Conservation (phyloP, 2,113 vertebrate genomes). For the Paramormyrops kingsleyae region DNA sequence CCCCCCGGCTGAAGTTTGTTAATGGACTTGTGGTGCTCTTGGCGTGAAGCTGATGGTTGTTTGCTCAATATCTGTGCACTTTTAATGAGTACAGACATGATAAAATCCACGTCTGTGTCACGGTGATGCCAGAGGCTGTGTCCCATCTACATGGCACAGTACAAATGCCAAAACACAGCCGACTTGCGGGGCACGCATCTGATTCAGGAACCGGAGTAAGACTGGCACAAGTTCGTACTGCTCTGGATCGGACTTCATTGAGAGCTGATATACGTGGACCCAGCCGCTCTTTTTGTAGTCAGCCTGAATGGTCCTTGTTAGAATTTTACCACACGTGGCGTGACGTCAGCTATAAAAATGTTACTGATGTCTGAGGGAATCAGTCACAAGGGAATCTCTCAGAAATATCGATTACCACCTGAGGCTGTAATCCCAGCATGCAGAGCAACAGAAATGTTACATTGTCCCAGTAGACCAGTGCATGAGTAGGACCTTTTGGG, state of each 20-base stretch:
- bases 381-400: neutral
- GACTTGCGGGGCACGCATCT: neutral
- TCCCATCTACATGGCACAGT: neutral
- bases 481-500: neutral
- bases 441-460: neutral
- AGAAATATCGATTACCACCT: neutral
- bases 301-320: neutral
- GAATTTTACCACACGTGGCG: neutral
- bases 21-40: neutral
- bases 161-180: neutral
- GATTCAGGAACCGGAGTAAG: neutral
- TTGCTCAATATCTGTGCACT: conserved; percentile 10
- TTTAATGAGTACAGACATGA: neutral
- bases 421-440: neutral
- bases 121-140: neutral
- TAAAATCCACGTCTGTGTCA: neutral
- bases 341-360: neutral
- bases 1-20: neutral
- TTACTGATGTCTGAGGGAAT: neutral
- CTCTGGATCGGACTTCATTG: neutral
- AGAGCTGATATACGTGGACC: neutral
- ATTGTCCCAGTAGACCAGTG: neutral
- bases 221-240: neutral
- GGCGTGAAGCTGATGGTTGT: neutral
- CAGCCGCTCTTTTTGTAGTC: neutral